Conservation (phyloP, 2,888 invertebrate genomes). For the Ephialtes manifestator region DNA sequence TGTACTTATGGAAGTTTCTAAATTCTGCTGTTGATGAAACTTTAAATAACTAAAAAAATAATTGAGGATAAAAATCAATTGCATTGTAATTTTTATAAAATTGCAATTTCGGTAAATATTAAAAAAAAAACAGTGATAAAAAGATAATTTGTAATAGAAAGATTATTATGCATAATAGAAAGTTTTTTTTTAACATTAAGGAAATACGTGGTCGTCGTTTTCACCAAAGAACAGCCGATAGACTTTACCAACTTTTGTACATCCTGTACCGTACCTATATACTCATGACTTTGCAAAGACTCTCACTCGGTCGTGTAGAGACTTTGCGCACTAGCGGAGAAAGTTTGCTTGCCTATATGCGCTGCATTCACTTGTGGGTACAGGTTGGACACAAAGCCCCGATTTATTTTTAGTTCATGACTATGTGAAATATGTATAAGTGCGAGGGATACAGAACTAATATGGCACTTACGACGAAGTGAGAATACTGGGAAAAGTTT, state of each 20-base stretch:
- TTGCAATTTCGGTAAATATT: background rate
- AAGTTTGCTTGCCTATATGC: slow-evolving; percentile 52
- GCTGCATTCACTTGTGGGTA: slow-evolving; percentile 21
- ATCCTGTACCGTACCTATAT: slow-evolving; percentile 14
- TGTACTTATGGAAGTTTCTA: too few relatives aligned
- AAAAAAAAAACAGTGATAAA: background rate
- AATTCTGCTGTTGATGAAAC: too few relatives aligned
- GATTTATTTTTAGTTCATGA: slow-evolving; percentile 43
- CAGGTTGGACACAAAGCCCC: slow-evolving; percentile 46
- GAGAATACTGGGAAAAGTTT: too few relatives aligned
- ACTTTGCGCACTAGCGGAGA: slow-evolving; percentile 36
- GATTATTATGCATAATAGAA: background rate
- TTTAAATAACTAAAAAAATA: too few relatives aligned
- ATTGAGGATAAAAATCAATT: too few relatives aligned
- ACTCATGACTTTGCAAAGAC: slow-evolving; percentile 37
- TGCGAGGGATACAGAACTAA: background rate
- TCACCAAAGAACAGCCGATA: background rate
- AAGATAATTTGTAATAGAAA: background rate
- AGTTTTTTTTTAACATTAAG: background rate
- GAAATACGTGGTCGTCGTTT: background rate
- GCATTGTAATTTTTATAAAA: background rate
- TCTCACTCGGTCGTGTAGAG: slow-evolving; percentile 41
- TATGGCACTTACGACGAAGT: too few relatives aligned
- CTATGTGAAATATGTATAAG: slow-evolving; percentile 4
- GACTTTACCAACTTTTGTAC: background rate